Evolutionary conservation across 92 coral and sea anemone genomes (phyloP), one percentile per base, ranked within the genome.

Genomic region (Anthopleura xanthogrammica): DNA sequence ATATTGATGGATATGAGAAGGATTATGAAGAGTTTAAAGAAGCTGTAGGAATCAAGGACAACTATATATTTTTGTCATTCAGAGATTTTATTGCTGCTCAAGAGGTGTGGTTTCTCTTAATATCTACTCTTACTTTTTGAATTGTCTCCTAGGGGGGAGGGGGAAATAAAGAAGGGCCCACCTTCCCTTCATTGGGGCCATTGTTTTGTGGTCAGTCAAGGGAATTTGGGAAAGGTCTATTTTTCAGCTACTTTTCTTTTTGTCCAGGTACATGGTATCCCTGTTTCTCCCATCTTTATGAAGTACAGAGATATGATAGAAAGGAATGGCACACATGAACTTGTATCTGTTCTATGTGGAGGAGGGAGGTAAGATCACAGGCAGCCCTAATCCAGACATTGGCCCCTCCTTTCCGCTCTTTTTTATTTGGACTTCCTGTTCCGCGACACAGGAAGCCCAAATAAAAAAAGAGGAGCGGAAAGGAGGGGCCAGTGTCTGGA

Each of bases 201-300:
- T 43, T 43, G 6, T 43, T 43, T 43, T 6, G 48, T 43, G 6
- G 48, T 43, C 48, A 43, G 6, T 43, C 48, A 43, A 43, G 48
- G 3, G 6, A 43, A 43, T 43, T 43, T 43, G 48, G 48, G 6
- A 43, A 43, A 43, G 2, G 2, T 43, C 48, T 43, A 43, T 43
- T 43, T 43, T 43, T 43, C 6, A 43, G 48, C 48, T 43, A 43
- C 48, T 43, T 43, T 43, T 2, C 48, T 60, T 22, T 56, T 42
- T 77, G 22, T 82, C 41, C 70, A 97, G 99, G 95, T 94, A 20
- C 98, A 97, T 75, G 86, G 90, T 80, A 80, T 94, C 83, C 89
- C 92, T 23, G 82, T 92, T 41, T 93, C 97, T 22, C 89, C 90
- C 16, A 79, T 80, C 23, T 80, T 97, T 55, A 81, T 80, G 12